Evolutionary conservation across 1,140 invertebrate species (phyloP).

Genomic region (Bombus polaris): DNA sequence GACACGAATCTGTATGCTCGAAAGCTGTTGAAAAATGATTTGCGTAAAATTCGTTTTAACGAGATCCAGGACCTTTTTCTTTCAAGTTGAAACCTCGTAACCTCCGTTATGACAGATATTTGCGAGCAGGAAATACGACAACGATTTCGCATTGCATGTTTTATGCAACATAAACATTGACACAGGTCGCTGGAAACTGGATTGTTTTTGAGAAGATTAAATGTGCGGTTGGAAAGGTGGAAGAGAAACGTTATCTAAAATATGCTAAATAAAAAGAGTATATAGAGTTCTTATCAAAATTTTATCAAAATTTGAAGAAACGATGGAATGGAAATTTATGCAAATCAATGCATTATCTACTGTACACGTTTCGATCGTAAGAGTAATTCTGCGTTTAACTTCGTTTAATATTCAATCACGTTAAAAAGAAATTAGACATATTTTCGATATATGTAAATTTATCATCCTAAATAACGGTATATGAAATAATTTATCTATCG

Average conservation of each 20-base stretch:
- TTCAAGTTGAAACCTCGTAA: neutral
- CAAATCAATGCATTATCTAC: neutral
- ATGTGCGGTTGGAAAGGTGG: neutral
- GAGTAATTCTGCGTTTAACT: neutral
- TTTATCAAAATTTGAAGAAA: neutral
- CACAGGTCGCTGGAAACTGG: neutral
- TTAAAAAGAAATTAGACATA: neutral
- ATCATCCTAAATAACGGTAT: too few relatives aligned
- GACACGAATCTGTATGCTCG: too few relatives aligned
- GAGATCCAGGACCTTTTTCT: neutral
- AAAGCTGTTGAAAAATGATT: neutral
- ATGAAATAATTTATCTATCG: too few relatives aligned
- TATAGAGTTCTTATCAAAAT: neutral
- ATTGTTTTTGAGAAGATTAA: neutral
- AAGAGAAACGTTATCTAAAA: neutral
- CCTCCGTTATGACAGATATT: neutral
- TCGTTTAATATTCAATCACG: neutral
- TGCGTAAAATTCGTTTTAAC: neutral
- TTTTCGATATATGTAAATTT: too few relatives aligned
- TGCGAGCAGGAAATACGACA: neutral
- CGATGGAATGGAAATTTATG: neutral
- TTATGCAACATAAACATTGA: neutral
- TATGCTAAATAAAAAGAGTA: neutral
- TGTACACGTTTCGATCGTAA: neutral
- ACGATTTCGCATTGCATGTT: neutral